Base-by-base conservation (phyloP, 2,797 vertebrate genomes). In the Brachyrhaphis roseni region DNA sequence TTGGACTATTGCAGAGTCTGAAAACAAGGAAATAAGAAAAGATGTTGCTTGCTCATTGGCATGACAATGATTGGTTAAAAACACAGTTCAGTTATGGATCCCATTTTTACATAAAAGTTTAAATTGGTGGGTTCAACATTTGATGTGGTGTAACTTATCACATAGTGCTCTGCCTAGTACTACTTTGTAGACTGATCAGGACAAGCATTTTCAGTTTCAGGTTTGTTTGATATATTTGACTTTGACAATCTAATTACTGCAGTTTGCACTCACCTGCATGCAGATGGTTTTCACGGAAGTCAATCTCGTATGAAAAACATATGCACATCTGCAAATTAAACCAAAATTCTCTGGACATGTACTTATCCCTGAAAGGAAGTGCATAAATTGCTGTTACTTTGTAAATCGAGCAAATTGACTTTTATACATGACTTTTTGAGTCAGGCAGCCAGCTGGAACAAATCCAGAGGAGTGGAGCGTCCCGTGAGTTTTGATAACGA, bases 401-500 rank as follows among this genome's bases (percentile, higher is more conserved):
- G 34, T 68, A 16, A 78, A 47, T 72, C 78, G 6, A 11, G 18
- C 59, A 26, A 80, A 53, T 71, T 79, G 11, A 18, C 43, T 57
- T 83, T 80, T 59, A 70, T 81, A 74, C 78, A 26, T 23, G 45
- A 76, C 31, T 72, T 72, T 72, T 41, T 51, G 77, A 75, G 73
- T 49, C 68, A 47, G 86, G 51, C 62, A 72, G 64, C 80, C 81
- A 83, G 81, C 80, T 84, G 78, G 80, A 92, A 84, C 82, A 86
- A 83, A 88, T 78, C 82, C 82, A 86, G 73, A 88, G 55, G 82
- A 87, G 83, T 78, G 72, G 74, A 85, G 75, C 46, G 8, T 79
- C 82, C 75, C 66, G 62, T 83, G 76, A 87, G 90, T 87, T 88
- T 78, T 34, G 82, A 82, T 76, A 78, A 84, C 84, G 83, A 84